A percentile compares a stretch with the other conserved stretches of the same genome.
phyloP scores from a whole-genome alignment of 2,113 vertebrate genomes.

The Setophaga coronata region DNA sequence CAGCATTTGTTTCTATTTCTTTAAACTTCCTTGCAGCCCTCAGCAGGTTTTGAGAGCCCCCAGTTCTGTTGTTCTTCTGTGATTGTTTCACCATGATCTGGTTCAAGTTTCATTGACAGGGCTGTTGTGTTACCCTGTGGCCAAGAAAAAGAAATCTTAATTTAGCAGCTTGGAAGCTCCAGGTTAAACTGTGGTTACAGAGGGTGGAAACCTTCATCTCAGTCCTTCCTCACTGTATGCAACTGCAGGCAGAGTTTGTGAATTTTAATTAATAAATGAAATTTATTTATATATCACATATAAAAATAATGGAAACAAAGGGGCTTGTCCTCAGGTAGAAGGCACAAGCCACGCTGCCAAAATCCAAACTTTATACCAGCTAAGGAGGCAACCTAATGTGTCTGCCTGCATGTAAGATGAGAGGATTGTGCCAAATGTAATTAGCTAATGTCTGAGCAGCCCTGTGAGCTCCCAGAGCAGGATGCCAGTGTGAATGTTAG shows the following conservation, averaged over 20 bases:
- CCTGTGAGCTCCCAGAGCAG: background rate
- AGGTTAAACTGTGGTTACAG: background rate
- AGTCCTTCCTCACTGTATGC: background rate
- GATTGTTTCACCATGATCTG: background rate
- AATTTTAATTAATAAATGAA: background rate
- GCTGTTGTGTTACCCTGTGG: background rate
- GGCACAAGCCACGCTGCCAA: background rate
- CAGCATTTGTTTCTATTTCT: background rate
- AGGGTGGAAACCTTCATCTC: background rate
- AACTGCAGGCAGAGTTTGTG: background rate
- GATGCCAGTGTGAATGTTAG: background rate
- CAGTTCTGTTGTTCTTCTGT: background rate
- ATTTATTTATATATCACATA: background rate
- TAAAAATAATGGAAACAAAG: background rate
- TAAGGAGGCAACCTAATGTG: background rate
- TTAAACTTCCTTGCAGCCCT: background rate
- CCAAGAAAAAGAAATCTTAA: background rate
- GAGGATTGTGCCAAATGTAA: background rate
- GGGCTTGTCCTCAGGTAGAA: background rate
- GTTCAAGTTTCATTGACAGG: background rate
- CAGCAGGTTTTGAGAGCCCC: background rate
- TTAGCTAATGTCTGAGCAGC: conserved; percentile 27
- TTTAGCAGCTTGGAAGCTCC: background rate
- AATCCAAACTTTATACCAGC: background rate
- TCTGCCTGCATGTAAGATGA: background rate